Conservation (phyloP, 1,140 invertebrate genomes). For the Papilio xuthus region DNA sequence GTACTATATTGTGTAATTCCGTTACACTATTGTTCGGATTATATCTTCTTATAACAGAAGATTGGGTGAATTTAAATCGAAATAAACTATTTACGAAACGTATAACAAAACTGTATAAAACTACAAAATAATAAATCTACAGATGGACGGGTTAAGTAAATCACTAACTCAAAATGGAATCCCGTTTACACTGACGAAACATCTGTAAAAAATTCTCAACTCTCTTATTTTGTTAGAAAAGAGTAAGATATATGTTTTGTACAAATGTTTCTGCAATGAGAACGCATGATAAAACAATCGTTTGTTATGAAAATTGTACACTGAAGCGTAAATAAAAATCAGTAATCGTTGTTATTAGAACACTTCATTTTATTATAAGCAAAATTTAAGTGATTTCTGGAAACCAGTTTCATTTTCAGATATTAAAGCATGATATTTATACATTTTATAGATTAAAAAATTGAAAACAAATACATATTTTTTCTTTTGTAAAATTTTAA, state of each 20-base stretch:
- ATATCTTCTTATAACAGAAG: constrained; percentile 63
- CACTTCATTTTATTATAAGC: constrained; percentile 26
- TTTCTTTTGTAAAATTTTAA: background rate
- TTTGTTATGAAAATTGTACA: background rate
- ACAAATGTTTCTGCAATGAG: constrained; percentile 21
- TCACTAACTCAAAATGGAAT: constrained; percentile 64
- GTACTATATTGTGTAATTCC: background rate
- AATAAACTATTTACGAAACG: constrained; percentile 26
- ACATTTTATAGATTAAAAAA: no score
- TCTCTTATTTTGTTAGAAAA: background rate
- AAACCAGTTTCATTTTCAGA: background rate
- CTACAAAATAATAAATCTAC: constrained; percentile 61
- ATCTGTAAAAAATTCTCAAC: background rate
- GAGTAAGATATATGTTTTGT: background rate
- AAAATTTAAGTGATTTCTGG: background rate
- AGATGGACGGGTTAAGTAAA: constrained; percentile 74
- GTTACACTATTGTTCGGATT: background rate
- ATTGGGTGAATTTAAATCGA: constrained; percentile 45
- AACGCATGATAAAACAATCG: constrained; percentile 9
- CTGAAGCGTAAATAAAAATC: background rate
- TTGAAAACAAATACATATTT: background rate
- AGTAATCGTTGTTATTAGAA: constrained; percentile 10
- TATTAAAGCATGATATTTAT: no score
- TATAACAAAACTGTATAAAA: constrained; percentile 45
- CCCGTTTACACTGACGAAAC: background rate